These are phyloP conservation scores for Spisula subtruncata DNA, from an alignment of 2,888 invertebrate species.

Conservation along the genomic window DNA sequence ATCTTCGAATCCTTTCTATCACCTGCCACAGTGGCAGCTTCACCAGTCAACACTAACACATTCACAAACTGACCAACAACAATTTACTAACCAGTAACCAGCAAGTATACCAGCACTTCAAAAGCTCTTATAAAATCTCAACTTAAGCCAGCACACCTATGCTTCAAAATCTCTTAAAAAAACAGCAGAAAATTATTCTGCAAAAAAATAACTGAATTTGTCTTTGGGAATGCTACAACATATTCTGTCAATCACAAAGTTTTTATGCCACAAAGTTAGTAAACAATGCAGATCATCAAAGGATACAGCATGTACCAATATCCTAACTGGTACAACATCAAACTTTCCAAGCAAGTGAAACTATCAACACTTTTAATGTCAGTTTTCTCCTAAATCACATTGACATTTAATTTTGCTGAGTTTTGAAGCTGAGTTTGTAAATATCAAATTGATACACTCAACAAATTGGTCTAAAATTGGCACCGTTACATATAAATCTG, in stretches of 20 bases:
- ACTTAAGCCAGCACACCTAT: too few species aligned
- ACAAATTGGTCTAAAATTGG: background rate
- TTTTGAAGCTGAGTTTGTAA: background rate
- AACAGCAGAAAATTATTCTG: background rate
- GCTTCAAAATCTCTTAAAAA: background rate
- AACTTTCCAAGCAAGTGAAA: conserved; percentile 7
- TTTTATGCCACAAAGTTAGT: background rate
- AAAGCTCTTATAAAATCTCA: background rate
- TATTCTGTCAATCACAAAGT: background rate
- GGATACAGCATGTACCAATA: background rate
- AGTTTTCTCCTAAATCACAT: background rate
- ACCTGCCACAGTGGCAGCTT: conserved; percentile 46
- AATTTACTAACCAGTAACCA: background rate
- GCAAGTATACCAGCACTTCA: background rate
- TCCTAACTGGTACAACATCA: too few species aligned
- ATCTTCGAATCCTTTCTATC: conserved; percentile 55
- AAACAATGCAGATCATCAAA: background rate
- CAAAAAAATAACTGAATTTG: background rate
- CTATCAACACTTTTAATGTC: background rate
- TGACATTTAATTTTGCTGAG: conserved; percentile 6
- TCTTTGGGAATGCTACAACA: background rate
- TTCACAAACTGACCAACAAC: background rate
- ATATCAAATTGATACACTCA: background rate
- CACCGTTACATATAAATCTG: background rate
- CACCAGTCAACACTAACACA: background rate